phyloP scores from a whole-genome alignment of 2,888 invertebrate genomes.

The Tipula confusa region DNA sequence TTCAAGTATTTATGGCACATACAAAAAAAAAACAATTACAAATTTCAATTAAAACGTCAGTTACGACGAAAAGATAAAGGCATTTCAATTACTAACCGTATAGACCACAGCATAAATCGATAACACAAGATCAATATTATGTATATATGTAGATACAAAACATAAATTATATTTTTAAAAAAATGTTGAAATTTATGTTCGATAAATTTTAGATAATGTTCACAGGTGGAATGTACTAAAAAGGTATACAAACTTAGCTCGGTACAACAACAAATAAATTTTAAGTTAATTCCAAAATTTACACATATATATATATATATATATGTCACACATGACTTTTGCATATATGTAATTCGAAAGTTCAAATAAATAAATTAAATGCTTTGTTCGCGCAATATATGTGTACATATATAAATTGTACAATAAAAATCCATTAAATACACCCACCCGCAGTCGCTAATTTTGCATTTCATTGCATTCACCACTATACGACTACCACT shows the following conservation, averaged over 20 bases:
- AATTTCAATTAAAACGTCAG: not conserved
- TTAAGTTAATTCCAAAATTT: not conserved
- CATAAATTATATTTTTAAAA: not conserved
- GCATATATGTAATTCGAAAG: not conserved
- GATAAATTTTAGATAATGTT: not conserved
- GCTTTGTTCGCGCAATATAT: not conserved
- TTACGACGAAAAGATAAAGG: not conserved
- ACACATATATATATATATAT: not conserved
- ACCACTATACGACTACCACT: no score
- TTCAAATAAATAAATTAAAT: not conserved
- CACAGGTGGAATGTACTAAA: not conserved
- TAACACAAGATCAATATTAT: not conserved
- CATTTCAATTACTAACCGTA: not conserved
- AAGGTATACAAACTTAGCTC: not conserved
- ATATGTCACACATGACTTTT: not conserved
- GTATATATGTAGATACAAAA: no score
- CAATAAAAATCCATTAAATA: constrained; percentile 7
- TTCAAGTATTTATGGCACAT: no score
- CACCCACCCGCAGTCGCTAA: constrained; percentile 4
- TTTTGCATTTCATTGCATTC: constrained; percentile 3
- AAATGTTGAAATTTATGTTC: not conserved
- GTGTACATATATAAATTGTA: not conserved
- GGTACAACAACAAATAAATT: not conserved
- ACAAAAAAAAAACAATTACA: not conserved
- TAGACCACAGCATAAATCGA: not conserved